phyloP scores from a whole-genome alignment of 2,888 invertebrate genomes.

The Pterobdella sp. region DNA sequence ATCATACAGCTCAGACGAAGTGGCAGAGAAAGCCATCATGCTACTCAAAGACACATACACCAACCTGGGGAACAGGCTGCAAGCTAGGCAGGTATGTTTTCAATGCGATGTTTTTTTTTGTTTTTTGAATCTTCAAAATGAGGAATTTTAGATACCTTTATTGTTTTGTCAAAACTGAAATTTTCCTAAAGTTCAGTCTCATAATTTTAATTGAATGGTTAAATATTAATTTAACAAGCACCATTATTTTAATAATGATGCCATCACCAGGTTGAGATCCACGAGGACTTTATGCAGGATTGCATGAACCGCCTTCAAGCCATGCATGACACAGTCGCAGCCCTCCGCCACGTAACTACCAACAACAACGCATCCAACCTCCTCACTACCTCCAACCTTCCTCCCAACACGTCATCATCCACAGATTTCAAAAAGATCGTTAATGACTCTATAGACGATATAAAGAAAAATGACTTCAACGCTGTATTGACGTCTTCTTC shows the following conservation, averaged over 20 bases:
- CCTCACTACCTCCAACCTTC: background rate
- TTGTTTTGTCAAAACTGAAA: too few relatives aligned
- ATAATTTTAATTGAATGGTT: background rate
- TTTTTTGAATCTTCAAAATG: too few relatives aligned
- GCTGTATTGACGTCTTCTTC: background rate
- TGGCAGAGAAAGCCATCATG: conserved; percentile 82
- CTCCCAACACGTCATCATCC: background rate
- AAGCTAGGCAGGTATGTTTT: conserved; percentile 57
- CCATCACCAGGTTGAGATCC: conserved; percentile 62
- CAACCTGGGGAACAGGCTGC: conserved; percentile 77
- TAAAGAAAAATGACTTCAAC: too few relatives aligned
- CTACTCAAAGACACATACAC: conserved; percentile 85
- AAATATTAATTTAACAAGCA: background rate
- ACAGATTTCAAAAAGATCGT: background rate
- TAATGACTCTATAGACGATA: background rate
- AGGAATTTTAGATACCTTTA: background rate
- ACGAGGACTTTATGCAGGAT: conserved; percentile 81
- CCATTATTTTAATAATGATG: background rate
- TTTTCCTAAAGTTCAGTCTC: background rate
- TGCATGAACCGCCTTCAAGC: conserved; percentile 77
- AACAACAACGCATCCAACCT: conserved; percentile 50
- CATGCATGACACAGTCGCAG: conserved; percentile 64
- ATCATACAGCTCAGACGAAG: conserved; percentile 78
- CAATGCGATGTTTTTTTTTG: background rate
- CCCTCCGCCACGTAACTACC: conserved; percentile 36